These are phyloP conservation scores for Poeciliopsis paucimaculata DNA, from an alignment of 2,797 vertebrate genomes.

Conservation along the genomic window DNA sequence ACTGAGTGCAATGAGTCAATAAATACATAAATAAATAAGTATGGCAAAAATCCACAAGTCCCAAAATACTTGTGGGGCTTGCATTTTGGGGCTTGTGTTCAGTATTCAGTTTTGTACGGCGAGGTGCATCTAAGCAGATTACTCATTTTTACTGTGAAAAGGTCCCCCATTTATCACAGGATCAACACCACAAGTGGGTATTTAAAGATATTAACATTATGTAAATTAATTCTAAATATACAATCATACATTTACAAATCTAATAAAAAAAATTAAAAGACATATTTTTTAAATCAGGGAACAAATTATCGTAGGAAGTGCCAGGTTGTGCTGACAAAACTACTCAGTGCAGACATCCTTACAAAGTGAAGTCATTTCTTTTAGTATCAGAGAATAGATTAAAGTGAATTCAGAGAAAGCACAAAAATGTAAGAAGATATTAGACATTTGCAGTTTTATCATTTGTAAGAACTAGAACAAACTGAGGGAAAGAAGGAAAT, in stretches of 20 bases:
- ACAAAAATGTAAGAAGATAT: background rate
- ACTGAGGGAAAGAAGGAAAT: background rate
- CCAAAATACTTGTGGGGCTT: too few species aligned
- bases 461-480: background rate
- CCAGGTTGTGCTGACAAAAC: background rate
- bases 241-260: background rate
- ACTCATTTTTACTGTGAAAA: background rate
- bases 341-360: background rate
- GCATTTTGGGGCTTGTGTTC: too few species aligned
- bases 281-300: too few species aligned
- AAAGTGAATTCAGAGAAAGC: background rate
- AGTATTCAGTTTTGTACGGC: background rate
- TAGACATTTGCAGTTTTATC: too few species aligned
- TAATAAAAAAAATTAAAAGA: too few species aligned
- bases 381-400: background rate
- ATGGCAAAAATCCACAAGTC: too few species aligned
- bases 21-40: background rate
- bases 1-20: background rate
- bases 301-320: too few species aligned
- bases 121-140: background rate
- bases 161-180: background rate
- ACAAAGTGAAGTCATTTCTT: background rate
- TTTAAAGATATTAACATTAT: background rate
- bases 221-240: background rate
- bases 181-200: background rate